These are phyloP conservation scores for Anoura caudifer DNA, from an alignment of 2,113 vertebrate genomes.

Conservation along the genomic window DNA sequence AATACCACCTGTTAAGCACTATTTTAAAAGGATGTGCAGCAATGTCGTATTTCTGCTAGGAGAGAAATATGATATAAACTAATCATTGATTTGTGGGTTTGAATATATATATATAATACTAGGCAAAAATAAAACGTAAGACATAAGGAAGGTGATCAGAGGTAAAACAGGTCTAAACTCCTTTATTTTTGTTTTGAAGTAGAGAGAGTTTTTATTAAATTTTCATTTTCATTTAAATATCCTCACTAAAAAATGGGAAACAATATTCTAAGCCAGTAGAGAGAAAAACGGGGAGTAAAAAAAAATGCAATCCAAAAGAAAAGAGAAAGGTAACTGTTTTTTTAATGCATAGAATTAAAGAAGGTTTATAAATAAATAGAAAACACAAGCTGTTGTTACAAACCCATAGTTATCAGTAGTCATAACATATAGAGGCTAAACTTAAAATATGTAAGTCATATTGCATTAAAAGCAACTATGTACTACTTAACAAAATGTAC, in stretches of 20 bases:
- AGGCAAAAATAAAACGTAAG: neutral
- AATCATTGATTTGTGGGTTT: neutral
- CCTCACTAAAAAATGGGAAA: neutral
- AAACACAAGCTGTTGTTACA: neutral
- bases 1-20: neutral
- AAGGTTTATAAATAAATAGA: neutral
- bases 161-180: neutral
- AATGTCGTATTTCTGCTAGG: neutral
- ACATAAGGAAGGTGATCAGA: neutral
- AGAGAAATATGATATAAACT: neutral
- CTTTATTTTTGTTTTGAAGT: neutral
- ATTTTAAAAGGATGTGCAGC: neutral
- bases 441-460: neutral
- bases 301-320: neutral
- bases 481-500: neutral
- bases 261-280: neutral
- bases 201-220: neutral
- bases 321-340: neutral
- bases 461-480: neutral
- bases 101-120: neutral
- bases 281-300: neutral
- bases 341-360: neutral
- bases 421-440: neutral
- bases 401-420: neutral
- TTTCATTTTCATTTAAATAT: conserved; percentile 1